Base-by-base conservation (phyloP, 2,797 vertebrate genomes). In the Saxicola maurus region DNA sequence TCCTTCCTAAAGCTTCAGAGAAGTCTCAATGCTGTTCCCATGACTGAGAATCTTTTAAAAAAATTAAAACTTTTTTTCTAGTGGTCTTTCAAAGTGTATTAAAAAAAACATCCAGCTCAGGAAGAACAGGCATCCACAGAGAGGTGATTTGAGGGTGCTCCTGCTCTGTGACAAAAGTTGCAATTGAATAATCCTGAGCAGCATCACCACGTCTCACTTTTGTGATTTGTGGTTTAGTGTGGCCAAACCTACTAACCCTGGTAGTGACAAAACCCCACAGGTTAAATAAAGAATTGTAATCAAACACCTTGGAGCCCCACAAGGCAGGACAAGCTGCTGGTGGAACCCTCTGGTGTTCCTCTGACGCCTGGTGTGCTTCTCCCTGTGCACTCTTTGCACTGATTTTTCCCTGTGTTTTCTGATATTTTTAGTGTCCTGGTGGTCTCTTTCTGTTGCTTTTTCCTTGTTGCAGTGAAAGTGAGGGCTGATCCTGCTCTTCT, bases 261-360 rank as follows among this genome's bases (percentile, higher is more conserved):
- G 13, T 6, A 37, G 55, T n/a, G 64, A 43, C 13, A 17, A 43
- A 57, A 19, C 14, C 16, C 21, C 24, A 2, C 13, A 3, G 0
- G 0, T 16, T 61, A 8, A 35, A 48, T 49, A 49, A 49, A 28
- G 28, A 52, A 23, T 5, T 2, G 6, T 17, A 23, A 42, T 43
- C 33, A 8, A n/a, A 25, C 10, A 4, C 25, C 40, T 52, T 23
- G 0, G 19, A 51, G 30, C 28, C 15, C 12, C 9, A 0, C 0
- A 0, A 25, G 20, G 56, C 83, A 64, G 61, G 53, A 42, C 0
- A 3, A 30, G 42, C 28, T 57, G 77, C 38, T 67, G 33, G 5
- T 28, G 27, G 75, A 45, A 4, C 37, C 17, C 38, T 68, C 20
- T 21, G n/a, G 65, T 21, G 14, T 61, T 90, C 25, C 40, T 64